Evolutionary conservation across 2,888 invertebrate species (phyloP).

Genomic region (Cephus spinipes): DNA sequence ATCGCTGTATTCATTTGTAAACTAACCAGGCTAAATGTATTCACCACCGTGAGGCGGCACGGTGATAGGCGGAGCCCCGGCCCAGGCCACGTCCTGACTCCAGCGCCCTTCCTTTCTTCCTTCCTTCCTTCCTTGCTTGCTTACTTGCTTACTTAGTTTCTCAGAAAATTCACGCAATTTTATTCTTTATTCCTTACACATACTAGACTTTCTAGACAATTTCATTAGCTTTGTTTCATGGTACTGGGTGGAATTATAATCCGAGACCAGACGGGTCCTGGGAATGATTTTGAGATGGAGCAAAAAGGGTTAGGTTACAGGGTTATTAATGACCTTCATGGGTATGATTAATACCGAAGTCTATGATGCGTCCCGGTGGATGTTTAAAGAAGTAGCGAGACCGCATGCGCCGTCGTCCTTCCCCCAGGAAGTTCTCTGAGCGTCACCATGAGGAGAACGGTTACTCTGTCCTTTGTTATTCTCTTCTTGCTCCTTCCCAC

Average conservation of each 20-base stretch:
- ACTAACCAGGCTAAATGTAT: constrained; percentile 70
- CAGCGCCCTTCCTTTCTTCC: constrained; percentile 59
- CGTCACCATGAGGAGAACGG: constrained; percentile 5
- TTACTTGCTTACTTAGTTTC: constrained; percentile 41
- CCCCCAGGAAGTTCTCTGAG: constrained; percentile 66
- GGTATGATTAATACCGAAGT: background rate
- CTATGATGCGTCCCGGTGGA: background rate
- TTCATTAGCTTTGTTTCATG: background rate
- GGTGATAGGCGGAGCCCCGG: constrained; percentile 65
- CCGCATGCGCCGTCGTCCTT: constrained; percentile 50
- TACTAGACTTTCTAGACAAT: background rate
- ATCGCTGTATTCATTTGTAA: constrained; percentile 80
- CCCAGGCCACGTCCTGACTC: constrained; percentile 58
- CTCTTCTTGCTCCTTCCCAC: background rate
- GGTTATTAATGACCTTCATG: background rate
- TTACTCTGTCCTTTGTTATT: background rate
- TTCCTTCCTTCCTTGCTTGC: constrained; percentile 39
- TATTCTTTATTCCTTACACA: background rate
- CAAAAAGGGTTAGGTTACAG: background rate
- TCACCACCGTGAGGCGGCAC: constrained; percentile 65
- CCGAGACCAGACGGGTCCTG: background rate
- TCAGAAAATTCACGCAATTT: constrained; percentile 14
- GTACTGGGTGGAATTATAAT: background rate
- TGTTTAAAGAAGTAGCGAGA: background rate
- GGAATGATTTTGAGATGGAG: background rate